Base-by-base conservation (phyloP, 2,797 vertebrate genomes). In the Centropyge bicolor region DNA sequence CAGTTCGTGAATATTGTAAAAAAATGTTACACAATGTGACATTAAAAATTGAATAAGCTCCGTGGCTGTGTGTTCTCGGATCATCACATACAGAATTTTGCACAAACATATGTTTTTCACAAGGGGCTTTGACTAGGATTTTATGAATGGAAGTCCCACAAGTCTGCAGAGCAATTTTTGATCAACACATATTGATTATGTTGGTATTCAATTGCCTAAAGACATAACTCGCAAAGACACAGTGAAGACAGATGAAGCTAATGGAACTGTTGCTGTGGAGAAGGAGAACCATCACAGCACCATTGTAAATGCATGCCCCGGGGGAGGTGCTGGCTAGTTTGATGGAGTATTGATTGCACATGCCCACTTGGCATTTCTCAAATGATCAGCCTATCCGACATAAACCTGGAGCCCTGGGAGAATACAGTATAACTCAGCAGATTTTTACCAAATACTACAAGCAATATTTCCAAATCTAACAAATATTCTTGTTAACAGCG, bases 261-360 rank as follows among this genome's bases (percentile, higher is more conserved):
- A 61, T 67, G 22, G 51, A 56, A 41, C 24, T 41, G 38, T 62
- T 46, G 22, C 27, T 67, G 38, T 51, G 38, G 22, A 49, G 68
- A 73, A n/a, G 46, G 17, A 69, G 62, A 76, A 43, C 48, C 40
- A 43, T 63, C 19, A 20, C 12, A 51, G 31, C 51, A 65, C 11
- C 38, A 74, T 77, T 74, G 80, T 76, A 70, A 67, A 76, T 43
- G 43, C 10, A 6, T 31, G 35, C 10, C 64, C 69, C 63, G 31
- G 48, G 35, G 67, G 11, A 49, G 27, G 24, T 38, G 13, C 59
- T 48, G 24, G 41, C 48, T 67, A 40, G 24, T 56, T 56, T 45
- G 16, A 45, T 24, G 40, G 14, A 24, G 31, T 8, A 71, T 35
- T 52, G 52, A 59, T 60, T 59, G 54, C 27, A 38, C 24, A 16